Percentiles rank a stretch among this genome's conserved stretches.
phyloP scores from a whole-genome alignment of 2,797 vertebrate species.

The Aulostomus chinensis region DNA sequence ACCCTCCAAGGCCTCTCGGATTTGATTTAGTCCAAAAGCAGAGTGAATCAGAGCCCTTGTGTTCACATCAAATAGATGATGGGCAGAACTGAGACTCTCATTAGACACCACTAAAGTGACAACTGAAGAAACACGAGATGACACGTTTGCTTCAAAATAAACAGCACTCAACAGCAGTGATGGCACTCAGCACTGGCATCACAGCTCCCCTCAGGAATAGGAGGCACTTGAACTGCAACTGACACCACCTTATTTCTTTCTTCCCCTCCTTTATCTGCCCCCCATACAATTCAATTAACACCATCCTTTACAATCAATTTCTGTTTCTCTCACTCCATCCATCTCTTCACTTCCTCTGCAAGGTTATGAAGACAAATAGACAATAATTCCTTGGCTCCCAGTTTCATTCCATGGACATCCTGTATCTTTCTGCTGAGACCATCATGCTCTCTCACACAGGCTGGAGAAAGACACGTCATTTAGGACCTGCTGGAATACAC shows the following conservation, averaged over 20 bases:
- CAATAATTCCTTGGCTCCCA: conserved; percentile 6
- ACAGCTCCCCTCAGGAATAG: conserved; percentile 15
- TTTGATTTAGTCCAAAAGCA: conserved; percentile 26
- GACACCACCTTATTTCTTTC: conserved; percentile 6
- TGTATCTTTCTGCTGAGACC: conserved; percentile 6
- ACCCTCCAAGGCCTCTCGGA: conserved; percentile 3
- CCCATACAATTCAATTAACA: not conserved
- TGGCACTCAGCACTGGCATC: conserved; percentile 2
- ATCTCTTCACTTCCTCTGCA: conserved; percentile 6
- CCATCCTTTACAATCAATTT: conserved; percentile 6
- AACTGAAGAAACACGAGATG: conserved; percentile 38
- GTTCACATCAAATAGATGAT: conserved; percentile 30
- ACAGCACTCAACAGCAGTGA: not conserved
- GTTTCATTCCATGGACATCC: not conserved
- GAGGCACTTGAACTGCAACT: conserved; percentile 25
- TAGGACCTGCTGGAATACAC: no score
- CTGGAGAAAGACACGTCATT: no score
- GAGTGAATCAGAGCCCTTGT: conserved; percentile 26
- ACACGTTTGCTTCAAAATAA: conserved; percentile 39
- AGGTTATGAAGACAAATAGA: conserved; percentile 25
- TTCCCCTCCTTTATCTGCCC: not conserved
- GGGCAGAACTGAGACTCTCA: conserved; percentile 39
- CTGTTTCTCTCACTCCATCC: conserved; percentile 4
- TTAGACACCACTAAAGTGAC: conserved; percentile 39
- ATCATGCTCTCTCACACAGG: not conserved